Evolutionary conservation across 2,888 invertebrate genomes (phyloP).

Genomic region (Tromatobia lineatoria): DNA sequence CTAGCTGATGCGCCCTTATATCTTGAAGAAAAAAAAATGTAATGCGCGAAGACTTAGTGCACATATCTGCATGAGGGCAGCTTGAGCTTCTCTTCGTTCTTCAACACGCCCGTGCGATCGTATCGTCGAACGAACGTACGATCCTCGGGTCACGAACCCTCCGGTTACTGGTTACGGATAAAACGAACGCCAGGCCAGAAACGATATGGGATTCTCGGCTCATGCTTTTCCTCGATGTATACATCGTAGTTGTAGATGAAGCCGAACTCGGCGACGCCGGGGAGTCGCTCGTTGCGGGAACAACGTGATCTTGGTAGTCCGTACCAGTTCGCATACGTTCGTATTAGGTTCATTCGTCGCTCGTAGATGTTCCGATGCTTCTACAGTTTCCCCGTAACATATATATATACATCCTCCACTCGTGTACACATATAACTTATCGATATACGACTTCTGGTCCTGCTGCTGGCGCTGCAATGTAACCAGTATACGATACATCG

Average conservation of each 20-base stretch:
- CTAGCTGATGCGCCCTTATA: not conserved
- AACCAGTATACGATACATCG: constrained; percentile 16
- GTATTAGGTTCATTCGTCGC: constrained; percentile 25
- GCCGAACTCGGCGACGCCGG: constrained; percentile 24
- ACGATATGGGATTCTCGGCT: constrained; percentile 41
- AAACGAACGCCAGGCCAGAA: constrained; percentile 41
- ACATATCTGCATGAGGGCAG: constrained; percentile 53
- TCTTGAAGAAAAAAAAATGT: not conserved
- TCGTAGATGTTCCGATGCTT: constrained; percentile 26
- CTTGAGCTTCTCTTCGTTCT: constrained; percentile 52
- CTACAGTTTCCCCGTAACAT: constrained; percentile 33
- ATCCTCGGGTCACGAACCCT: constrained; percentile 69
- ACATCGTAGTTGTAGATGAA: constrained; percentile 24
- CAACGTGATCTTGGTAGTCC: constrained; percentile 39
- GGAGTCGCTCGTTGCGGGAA: constrained; percentile 37
- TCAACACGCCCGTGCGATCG: constrained; percentile 61
- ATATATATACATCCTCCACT: constrained; percentile 26
- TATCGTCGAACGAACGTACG: constrained; percentile 69
- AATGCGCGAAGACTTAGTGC: not conserved
- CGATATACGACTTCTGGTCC: constrained; percentile 15
- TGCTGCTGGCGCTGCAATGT: not conserved
- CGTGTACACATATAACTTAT: constrained; percentile 48
- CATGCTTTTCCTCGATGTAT: constrained; percentile 37
- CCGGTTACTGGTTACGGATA: constrained; percentile 61
- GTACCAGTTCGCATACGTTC: constrained; percentile 41